Evolutionary conservation across 2,797 vertebrate species (phyloP).

Genomic region (Apogon talboti): DNA sequence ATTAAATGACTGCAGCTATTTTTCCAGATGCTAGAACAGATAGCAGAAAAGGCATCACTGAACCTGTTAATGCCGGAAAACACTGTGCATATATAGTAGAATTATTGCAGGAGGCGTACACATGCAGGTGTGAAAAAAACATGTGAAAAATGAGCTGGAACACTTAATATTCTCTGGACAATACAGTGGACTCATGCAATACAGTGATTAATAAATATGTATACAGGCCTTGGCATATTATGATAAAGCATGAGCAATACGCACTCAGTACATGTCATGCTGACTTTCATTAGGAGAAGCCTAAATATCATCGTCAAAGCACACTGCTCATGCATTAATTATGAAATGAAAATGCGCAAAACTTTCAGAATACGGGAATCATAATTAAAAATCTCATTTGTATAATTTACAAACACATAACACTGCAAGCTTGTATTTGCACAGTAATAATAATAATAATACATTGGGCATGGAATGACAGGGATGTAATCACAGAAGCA

Average conservation of each 20-base stretch:
- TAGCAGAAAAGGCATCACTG: conserved; percentile 40
- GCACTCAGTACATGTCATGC: conserved; percentile 35
- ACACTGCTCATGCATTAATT: conserved; percentile 73
- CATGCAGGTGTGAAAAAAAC: conserved; percentile 39
- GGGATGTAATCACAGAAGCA: conserved; percentile 71
- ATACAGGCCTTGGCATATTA: conserved; percentile 40
- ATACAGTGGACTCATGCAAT: conserved; percentile 38
- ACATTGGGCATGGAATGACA: conserved; percentile 71
- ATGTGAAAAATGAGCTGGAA: conserved; percentile 45
- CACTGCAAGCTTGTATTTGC: conserved; percentile 56
- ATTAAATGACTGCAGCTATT: conserved; percentile 31
- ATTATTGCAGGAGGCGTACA: conserved; percentile 17
- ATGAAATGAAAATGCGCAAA: conserved; percentile 60
- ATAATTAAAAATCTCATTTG: conserved; percentile 78
- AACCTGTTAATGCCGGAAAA: conserved; percentile 36
- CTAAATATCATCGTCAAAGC: conserved; percentile 69
- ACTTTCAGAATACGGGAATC: conserved; percentile 63
- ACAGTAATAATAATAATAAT: conserved; percentile 59
- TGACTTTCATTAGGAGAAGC: conserved; percentile 63
- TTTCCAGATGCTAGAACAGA: not conserved
- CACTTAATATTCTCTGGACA: conserved; percentile 60
- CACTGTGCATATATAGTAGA: conserved; percentile 29
- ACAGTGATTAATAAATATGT: conserved; percentile 62
- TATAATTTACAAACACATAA: conserved; percentile 62
- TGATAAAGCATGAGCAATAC: conserved; percentile 57